Base-by-base conservation (phyloP, 2,888 invertebrate genomes). In the Phalera bucephala region DNA sequence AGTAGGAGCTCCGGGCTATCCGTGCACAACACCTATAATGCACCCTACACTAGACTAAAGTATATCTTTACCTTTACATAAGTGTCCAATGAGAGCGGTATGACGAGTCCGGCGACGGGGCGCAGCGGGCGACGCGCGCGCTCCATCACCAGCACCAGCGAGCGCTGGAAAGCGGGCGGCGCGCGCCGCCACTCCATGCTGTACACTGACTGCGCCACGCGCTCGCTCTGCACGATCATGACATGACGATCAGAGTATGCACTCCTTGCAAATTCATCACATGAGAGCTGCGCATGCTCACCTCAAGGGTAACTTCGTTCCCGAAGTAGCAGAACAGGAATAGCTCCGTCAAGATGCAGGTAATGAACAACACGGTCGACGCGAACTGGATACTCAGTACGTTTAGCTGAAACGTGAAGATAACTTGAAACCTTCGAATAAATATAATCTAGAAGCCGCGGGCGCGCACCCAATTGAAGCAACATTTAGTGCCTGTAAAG, bases 291-390 rank as follows among this genome's bases (percentile, higher is more conserved):
- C n/a, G n/a, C n/a, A 26, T 13, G 9, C 5, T 2, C 26, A 91
- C 91, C 80, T 90, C 82, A 1, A 83, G 64, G 1, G 85, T 82
- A 1, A 91, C 77, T 59, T 90, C 90, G 48, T 91, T 91, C 8
- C 91, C 91, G 49, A 79, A 89, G 66, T 87, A 91, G 52, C 91
- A 91, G 53, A 86, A 90, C 2, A 91, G 61, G 33, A 86, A 82
- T 36, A 91, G 66, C 64, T 91, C 88, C 7, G 80, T 67, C 5
- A 91, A 65, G 60, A 91, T 89, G 53, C 91, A 91, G 5, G 57
- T 54, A 34, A 88, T 82, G 61, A 91, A 91, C 8, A 89, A 64
- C 0, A 74, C 56, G 68, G 88, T 83, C 2, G 90, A 89, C 2
- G 82, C 69, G 42, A 90, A 85, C 54, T 86, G 80, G 25, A 84